A percentile compares a stretch with the other conserved stretches of the same genome.
Evolutionary conservation across 2,888 invertebrate genomes (phyloP).

Genomic region (Ectemnius cavifrons): DNA sequence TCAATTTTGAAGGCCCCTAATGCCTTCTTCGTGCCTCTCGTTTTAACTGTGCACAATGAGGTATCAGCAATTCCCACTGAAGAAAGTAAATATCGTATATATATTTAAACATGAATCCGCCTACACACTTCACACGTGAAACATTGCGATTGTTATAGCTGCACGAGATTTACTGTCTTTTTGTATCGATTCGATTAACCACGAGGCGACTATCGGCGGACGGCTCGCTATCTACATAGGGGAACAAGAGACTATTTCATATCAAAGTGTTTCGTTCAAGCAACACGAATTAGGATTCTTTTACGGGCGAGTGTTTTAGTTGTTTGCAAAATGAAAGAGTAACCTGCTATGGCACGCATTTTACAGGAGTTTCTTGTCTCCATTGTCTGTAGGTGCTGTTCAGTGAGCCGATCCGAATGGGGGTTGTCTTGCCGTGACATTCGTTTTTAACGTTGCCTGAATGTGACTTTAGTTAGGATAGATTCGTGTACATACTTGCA

Average conservation of each 20-base stretch:
- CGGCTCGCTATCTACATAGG: slow-evolving; percentile 38
- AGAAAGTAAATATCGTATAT: slow-evolving; percentile 46
- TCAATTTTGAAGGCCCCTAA: slow-evolving; percentile 22
- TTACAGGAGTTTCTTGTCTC: slow-evolving; percentile 36
- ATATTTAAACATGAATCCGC: slow-evolving; percentile 42
- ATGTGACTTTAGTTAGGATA: slow-evolving; percentile 64
- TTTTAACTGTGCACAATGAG: slow-evolving; percentile 46
- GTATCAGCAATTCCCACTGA: slow-evolving; percentile 29
- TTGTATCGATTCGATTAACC: slow-evolving; percentile 35
- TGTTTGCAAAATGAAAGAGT: too few relatives aligned
- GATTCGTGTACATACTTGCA: slow-evolving; percentile 61
- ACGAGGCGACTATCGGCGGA: slow-evolving; percentile 41
- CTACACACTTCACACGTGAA: slow-evolving; percentile 35
- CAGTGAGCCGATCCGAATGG: slow-evolving; percentile 41
- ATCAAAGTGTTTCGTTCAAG: slow-evolving; percentile 28
- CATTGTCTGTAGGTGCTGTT: slow-evolving; percentile 45
- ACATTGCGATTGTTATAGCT: slow-evolving; percentile 44
- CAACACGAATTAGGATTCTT: background rate
- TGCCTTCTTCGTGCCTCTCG: slow-evolving; percentile 27
- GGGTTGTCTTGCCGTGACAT: slow-evolving; percentile 36
- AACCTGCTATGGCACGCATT: background rate
- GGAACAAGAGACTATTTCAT: slow-evolving; percentile 49
- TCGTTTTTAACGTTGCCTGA: slow-evolving; percentile 55
- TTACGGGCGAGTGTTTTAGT: too few relatives aligned
- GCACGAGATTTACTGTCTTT: slow-evolving; percentile 43